Evolutionary conservation across 2,797 vertebrate genomes (phyloP).

Genomic region (Peromyscus aztecus): DNA sequence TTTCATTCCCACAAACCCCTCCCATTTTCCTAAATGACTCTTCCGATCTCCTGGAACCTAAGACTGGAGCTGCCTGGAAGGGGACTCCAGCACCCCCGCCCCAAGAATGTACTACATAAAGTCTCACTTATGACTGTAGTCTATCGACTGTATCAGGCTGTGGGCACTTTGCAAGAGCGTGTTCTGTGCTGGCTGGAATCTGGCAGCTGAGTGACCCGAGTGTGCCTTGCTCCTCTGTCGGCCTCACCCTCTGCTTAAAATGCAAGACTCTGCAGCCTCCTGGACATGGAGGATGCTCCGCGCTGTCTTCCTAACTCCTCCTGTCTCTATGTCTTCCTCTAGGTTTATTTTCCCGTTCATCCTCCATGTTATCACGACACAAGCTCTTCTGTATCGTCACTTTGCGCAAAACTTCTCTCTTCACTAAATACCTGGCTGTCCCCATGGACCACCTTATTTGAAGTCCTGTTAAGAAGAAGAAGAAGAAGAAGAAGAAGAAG

Average conservation of each 20-base stretch:
- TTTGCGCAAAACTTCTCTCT: background rate
- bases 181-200: background rate
- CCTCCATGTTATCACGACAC: background rate
- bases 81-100: no score
- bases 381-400: background rate
- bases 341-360: background rate
- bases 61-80: background rate
- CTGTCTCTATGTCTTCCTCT: background rate
- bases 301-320: background rate
- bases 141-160: background rate
- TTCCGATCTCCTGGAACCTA: background rate
- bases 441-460: background rate
- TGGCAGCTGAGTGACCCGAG: background rate
- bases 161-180: background rate
- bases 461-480: background rate
- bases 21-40: background rate
- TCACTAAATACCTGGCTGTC: background rate
- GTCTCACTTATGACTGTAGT: background rate
- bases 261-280: background rate
- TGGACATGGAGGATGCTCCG: rapidly evolving
- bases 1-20: background rate
- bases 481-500: no score
- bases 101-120: background rate
- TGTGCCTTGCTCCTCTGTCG: background rate
- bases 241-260: background rate